Conservation (phyloP, 2,888 invertebrate genomes). For the Mesorhabditis belari region DNA sequence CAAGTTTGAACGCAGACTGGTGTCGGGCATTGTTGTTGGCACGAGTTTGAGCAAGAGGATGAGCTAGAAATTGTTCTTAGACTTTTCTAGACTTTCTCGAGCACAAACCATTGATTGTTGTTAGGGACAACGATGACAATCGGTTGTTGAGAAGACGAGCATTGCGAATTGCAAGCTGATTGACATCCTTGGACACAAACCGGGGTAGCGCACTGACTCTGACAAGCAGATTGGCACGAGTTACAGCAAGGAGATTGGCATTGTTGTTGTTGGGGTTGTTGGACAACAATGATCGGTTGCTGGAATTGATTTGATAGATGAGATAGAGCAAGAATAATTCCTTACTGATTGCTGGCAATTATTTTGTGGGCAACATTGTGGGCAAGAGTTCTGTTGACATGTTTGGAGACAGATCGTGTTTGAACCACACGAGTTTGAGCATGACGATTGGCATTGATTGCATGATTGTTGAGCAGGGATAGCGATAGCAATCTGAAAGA, state of each 20-base stretch:
- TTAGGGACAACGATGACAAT: constrained; percentile 25
- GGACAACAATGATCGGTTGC: constrained; percentile 16
- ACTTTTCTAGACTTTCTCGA: not conserved
- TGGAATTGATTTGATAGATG: not conserved
- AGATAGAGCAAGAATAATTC: not conserved
- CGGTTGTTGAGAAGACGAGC: constrained; percentile 18
- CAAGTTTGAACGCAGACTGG: constrained; percentile 24
- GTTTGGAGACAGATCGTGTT: constrained; percentile 27
- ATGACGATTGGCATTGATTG: constrained; percentile 33
- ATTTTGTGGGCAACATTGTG: constrained; percentile 8
- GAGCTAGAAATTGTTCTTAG: constrained; percentile 9
- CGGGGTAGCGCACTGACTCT: constrained; percentile 30
- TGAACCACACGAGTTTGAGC: constrained; percentile 22
- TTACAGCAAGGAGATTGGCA: constrained; percentile 28
- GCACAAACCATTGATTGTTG: not conserved
- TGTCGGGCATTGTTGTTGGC: constrained; percentile 25
- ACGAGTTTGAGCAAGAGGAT: constrained; percentile 33
- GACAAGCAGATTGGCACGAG: constrained; percentile 27
- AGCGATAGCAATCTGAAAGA: constrained; percentile 5
- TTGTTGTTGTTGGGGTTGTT: constrained; percentile 20
- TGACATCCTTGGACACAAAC: constrained; percentile 28
- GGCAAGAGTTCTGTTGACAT: constrained; percentile 19
- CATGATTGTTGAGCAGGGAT: constrained; percentile 22
- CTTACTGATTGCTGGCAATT: not conserved
- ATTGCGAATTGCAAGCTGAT: constrained; percentile 26